Percentiles rank a stretch among this genome's conserved stretches.
These are phyloP conservation scores for Notechis scutatus DNA, from an alignment of 2,113 vertebrate genomes.

Conservation along the genomic window DNA sequence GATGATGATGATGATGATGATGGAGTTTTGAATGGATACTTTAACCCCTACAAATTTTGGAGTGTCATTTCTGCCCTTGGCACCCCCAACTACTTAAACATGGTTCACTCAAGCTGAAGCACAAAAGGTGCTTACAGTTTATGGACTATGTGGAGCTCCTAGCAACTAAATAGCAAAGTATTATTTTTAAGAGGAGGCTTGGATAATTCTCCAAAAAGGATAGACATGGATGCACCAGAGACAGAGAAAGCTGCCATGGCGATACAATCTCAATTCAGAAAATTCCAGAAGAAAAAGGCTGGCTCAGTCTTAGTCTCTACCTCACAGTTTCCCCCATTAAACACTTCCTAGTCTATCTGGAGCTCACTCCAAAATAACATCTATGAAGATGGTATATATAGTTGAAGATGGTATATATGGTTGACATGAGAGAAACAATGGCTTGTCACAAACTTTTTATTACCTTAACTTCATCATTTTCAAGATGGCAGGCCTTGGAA, in stretches of 20 bases:
- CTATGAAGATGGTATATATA: background rate
- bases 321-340: no score
- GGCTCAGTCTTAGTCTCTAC: slow-evolving; percentile 61
- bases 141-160: background rate
- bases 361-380: background rate
- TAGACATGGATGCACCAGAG: slow-evolving; percentile 87
- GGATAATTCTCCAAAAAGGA: slow-evolving; percentile 41
- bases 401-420: background rate
- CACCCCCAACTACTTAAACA: background rate
- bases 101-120: background rate
- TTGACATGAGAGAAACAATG: no score
- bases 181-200: background rate
- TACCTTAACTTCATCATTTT: background rate
- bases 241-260: slow-evolving; percentile 83
- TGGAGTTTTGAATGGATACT: background rate
- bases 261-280: slow-evolving; percentile 98
- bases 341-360: no score
- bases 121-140: background rate
- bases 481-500: background rate
- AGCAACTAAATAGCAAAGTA: background rate
- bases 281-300: slow-evolving; percentile 98
- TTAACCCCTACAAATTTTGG: background rate
- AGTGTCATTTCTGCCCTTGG: background rate
- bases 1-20: no score
- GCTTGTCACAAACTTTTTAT: background rate